These are phyloP conservation scores for Camponotus floridanus DNA, from an alignment of 1,140 invertebrate species.

Conservation along the genomic window DNA sequence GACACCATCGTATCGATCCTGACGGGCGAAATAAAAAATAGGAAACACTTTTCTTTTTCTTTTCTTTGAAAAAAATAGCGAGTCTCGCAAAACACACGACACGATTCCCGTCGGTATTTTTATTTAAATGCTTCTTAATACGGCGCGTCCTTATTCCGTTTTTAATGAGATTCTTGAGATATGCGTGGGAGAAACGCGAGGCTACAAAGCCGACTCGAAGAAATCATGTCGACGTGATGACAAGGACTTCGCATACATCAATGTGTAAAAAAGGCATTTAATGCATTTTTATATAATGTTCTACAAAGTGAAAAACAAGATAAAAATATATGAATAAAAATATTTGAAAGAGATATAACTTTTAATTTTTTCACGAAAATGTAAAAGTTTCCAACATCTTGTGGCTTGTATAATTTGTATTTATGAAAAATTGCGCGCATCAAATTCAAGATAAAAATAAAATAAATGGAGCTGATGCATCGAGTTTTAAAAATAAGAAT, in stretches of 20 bases:
- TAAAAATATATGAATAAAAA: background rate
- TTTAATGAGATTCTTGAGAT: background rate
- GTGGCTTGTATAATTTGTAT: background rate
- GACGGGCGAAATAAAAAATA: background rate
- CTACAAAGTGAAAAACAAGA: background rate
- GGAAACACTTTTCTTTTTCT: background rate
- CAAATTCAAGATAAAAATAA: background rate
- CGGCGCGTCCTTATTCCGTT: background rate
- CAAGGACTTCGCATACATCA: background rate
- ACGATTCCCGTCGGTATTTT: background rate
- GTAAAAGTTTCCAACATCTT: background rate
- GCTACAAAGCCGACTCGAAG: background rate
- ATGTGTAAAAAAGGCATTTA: background rate
- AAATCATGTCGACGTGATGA: background rate
- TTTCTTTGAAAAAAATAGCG: background rate
- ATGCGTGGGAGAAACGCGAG: background rate
- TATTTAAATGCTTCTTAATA: slow-evolving; percentile 7
- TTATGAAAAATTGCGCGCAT: background rate
- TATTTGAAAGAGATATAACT: background rate
- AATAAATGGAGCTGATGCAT: background rate
- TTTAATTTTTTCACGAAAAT: background rate
- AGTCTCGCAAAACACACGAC: background rate
- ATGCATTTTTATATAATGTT: background rate
- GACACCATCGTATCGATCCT: slow-evolving; percentile 40
- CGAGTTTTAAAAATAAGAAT: background rate